Base-by-base conservation (phyloP, 2,888 invertebrate genomes). In the Apodemia hepburni region DNA sequence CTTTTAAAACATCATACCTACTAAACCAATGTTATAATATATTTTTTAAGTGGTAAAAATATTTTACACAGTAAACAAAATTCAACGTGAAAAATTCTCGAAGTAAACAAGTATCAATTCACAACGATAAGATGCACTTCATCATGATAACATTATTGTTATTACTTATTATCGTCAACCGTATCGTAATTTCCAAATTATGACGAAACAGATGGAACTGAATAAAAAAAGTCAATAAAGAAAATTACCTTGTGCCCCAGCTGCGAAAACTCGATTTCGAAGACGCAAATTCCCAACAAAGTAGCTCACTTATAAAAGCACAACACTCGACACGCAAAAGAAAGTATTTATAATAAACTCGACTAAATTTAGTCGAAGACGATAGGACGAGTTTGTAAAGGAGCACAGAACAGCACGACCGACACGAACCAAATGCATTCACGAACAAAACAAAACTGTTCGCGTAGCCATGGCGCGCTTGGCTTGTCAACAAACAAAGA, bases 401-500 rank as follows among this genome's bases (percentile, higher is more conserved):
- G 22, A 54, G 15, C 9, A 49, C n/a, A 33, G 8, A 8, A 18
- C 15, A 49, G 54, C 22, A 79, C 84, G 81, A 72, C 77, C 74
- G 78, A 54, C 75, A 69, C 77, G 78, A 75, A 72, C 78, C 74
- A 74, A 79, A 78, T 77, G 79, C 70, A 73, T 73, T 74, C 81
- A 80, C 80, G 79, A 80, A 81, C 77, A 73, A 75, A 75, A 74
- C 74, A 75, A 71, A 73, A 71, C 73, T 69, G 69, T 70, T 64
- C 58, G 61, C 51, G 78, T 76, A 75, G 77, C 76, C 68, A 61
- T 62, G 59, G 64, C 67, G 62, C 66, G 77, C 75, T 75, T 75
- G 71, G 88, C 88, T 89, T 89, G 89, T 89, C 89, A 89, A 89
- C 89, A 89, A 89, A 89, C 89, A 89, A 87, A 89, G 89, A 86